phyloP scores from a whole-genome alignment of 2,888 invertebrate species.

The Dynastes hyllus region DNA sequence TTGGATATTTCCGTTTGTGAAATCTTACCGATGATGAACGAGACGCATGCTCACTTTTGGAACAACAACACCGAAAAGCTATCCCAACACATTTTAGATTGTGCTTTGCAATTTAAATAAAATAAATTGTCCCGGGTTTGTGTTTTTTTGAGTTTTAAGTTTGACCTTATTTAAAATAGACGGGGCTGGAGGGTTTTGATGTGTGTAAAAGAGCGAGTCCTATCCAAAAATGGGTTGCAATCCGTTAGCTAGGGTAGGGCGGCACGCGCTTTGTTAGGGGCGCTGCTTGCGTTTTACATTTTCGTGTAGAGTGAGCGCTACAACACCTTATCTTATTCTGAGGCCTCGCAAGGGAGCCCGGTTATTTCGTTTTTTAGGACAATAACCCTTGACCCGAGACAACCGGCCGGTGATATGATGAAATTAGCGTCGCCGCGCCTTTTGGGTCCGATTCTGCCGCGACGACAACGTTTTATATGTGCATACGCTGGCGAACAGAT shows the following conservation, averaged over 20 bases:
- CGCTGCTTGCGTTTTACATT: no score
- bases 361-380: conserved; percentile 48
- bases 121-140: background rate
- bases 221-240: no score
- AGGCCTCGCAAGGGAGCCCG: conserved; percentile 42
- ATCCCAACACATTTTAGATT: background rate
- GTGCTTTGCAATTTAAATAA: background rate
- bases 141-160: conserved; percentile 29
- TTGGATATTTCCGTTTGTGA: no score
- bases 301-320: conserved; percentile 28
- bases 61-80: no score
- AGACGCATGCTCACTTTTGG: no score
- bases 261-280: no score
- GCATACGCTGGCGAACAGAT: background rate
- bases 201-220: no score
- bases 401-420: conserved; percentile 36
- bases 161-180: conserved; percentile 50
- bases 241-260: no score
- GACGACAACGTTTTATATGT: background rate
- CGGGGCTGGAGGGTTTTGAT: background rate
- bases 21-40: no score
- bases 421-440: conserved; percentile 34
- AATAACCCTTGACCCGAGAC: conserved; percentile 51
- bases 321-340: conserved; percentile 49
- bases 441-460: background rate